Evolutionary conservation across 2,113 vertebrate genomes (phyloP).

Genomic region (Forbesichthys papilliferus): DNA sequence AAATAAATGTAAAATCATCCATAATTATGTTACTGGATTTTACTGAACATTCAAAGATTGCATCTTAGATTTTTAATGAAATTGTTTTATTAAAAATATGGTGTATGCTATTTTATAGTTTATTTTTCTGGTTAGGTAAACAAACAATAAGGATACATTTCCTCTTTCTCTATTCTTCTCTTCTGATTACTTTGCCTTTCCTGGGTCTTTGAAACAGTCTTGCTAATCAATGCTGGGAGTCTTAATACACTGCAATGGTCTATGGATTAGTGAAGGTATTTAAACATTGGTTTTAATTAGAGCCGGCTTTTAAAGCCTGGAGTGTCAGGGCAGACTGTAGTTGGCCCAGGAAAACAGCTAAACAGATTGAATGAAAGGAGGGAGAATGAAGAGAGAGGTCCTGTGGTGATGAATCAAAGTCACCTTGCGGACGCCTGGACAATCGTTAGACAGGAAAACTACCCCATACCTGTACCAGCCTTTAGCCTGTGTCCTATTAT

Average conservation of each 20-base stretch:
- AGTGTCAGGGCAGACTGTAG: slow-evolving; percentile 26
- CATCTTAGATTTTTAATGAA: no score
- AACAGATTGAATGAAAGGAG: slow-evolving; percentile 2
- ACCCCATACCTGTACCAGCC: slow-evolving; percentile 23
- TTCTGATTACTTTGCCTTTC: slow-evolving; percentile 62
- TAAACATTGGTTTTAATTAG: slow-evolving; percentile 73
- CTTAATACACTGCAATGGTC: slow-evolving; percentile 65
- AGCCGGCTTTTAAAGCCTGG: slow-evolving; percentile 39
- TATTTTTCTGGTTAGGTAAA: slow-evolving; percentile 36
- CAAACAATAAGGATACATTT: slow-evolving; percentile 16
- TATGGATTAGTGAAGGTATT: slow-evolving; percentile 74
- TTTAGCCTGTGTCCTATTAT: slow-evolving; percentile 40
- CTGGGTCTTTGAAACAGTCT: slow-evolving; percentile 52
- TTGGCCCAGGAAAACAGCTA: slow-evolving; percentile 13
- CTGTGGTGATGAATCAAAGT: slow-evolving; percentile 57
- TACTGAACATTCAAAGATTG: no score
- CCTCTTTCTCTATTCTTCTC: slow-evolving; percentile 14
- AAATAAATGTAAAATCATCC: no score
- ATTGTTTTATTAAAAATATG: no score
- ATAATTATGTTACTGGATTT: no score
- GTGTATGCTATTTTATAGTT: slow-evolving; percentile 21
- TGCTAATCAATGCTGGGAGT: slow-evolving; percentile 63
- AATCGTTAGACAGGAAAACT: slow-evolving; percentile 53
- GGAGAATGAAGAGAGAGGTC: slow-evolving; percentile 26
- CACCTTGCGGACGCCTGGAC: slow-evolving; percentile 61